phyloP scores from a whole-genome alignment of 2,797 vertebrate genomes.

The Knipowitschia caucasica region DNA sequence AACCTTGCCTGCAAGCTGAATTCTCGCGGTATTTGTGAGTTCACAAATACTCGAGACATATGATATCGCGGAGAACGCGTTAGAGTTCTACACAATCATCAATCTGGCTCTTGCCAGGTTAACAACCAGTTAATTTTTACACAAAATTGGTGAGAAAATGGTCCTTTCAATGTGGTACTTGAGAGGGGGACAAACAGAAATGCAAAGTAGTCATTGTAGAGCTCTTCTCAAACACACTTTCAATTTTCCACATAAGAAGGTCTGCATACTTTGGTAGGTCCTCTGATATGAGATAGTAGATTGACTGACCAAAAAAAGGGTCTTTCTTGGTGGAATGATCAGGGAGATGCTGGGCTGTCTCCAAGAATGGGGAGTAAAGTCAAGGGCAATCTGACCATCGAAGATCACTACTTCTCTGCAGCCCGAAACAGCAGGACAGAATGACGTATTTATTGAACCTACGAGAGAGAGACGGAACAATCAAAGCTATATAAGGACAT shows the following conservation, averaged over 20 bases:
- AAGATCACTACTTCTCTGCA: constrained; percentile 81
- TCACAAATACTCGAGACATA: too few species aligned
- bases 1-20: too few species aligned
- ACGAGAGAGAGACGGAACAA: constrained; percentile 12
- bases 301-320: constrained; percentile 80
- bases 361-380: constrained; percentile 64
- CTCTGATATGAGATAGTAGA: neutral
- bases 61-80: too few species aligned
- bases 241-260: neutral
- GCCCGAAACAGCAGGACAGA: constrained; percentile 86
- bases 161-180: constrained; percentile 53
- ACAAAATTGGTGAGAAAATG: constrained; percentile 59
- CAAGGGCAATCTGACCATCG: constrained; percentile 77
- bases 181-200: constrained; percentile 28
- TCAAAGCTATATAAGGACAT: constrained; percentile 26
- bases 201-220: constrained; percentile 34
- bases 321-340: constrained; percentile 77
- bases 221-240: constrained; percentile 22
- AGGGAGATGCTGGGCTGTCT: constrained; percentile 76
- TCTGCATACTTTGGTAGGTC: neutral
- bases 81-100: too few species aligned
- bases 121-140: too few species aligned
- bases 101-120: too few species aligned
- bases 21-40: too few species aligned
- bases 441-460: constrained; percentile 84